phyloP scores from a whole-genome alignment of 2,888 invertebrate species.

The Drosophila suboccidentalis region DNA sequence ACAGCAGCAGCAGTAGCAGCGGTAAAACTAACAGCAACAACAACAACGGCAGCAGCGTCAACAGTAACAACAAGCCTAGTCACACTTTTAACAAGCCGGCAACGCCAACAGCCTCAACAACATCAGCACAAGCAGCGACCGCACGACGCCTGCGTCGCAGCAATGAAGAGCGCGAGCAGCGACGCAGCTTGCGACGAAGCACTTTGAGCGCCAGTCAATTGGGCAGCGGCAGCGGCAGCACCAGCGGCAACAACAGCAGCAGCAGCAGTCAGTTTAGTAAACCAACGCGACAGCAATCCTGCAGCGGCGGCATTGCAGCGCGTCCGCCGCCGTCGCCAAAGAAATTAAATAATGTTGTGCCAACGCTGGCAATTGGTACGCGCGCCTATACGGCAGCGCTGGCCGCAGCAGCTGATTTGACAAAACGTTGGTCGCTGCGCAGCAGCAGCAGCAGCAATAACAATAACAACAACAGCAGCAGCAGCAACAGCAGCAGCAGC shows the following conservation, averaged over 20 bases:
- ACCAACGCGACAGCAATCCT: slow-evolving; percentile 71
- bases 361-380: slow-evolving; percentile 74
- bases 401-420: slow-evolving; percentile 62
- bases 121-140: slow-evolving; percentile 16
- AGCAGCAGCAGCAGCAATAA: slow-evolving; percentile 45
- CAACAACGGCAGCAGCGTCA: slow-evolving; percentile 1
- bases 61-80: slow-evolving; percentile 57
- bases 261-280: slow-evolving; percentile 62
- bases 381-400: slow-evolving; percentile 68
- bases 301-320: slow-evolving; percentile 63
- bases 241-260: slow-evolving; percentile 21
- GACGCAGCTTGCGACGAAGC: slow-evolving; percentile 52
- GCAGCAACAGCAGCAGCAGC: neutral
- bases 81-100: slow-evolving; percentile 54
- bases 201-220: slow-evolving; percentile 35
- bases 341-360: slow-evolving; percentile 70
- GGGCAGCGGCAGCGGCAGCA: slow-evolving; percentile 23
- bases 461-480: slow-evolving; percentile 4
- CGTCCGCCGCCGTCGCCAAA: slow-evolving; percentile 82
- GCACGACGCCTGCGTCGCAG: slow-evolving; percentile 57
- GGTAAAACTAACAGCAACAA: slow-evolving; percentile 44
- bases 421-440: slow-evolving; percentile 72
- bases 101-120: slow-evolving; percentile 49
- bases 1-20: slow-evolving; percentile 40
- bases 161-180: slow-evolving; percentile 66